Percentiles rank a stretch among this genome's conserved stretches.
phyloP scores from a whole-genome alignment of 2,113 vertebrate genomes.

The Thomomys bottae region DNA sequence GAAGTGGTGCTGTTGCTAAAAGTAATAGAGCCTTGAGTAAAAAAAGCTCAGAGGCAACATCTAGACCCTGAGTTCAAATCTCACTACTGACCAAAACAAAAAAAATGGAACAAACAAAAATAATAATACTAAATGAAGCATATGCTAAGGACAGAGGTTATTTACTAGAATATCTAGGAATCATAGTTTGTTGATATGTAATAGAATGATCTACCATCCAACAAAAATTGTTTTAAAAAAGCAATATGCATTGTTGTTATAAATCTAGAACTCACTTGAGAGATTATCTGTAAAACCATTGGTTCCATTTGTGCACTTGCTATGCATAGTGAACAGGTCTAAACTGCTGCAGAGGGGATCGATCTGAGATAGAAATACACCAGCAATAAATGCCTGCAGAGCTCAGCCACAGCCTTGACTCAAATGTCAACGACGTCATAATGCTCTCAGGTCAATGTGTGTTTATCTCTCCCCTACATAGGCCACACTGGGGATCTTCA shows the following conservation, averaged over 20 bases:
- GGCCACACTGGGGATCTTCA: conserved; percentile 36
- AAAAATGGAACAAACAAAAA: too few relatives aligned
- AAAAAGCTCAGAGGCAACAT: too few relatives aligned
- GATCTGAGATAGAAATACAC: neutral
- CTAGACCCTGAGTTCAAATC: too few relatives aligned
- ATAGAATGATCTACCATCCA: neutral
- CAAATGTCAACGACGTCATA: neutral
- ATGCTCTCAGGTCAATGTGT: neutral
- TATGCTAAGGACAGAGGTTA: neutral
- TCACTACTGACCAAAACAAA: too few relatives aligned
- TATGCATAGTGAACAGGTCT: neutral
- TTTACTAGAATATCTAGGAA: neutral
- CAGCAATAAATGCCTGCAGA: neutral
- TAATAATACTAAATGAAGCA: neutral
- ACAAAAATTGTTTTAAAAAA: neutral
- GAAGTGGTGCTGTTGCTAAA: too few relatives aligned
- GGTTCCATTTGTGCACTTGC: neutral
- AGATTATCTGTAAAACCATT: neutral
- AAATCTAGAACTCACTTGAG: neutral
- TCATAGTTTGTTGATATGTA: neutral
- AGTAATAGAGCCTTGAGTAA: too few relatives aligned
- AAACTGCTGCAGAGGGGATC: neutral
- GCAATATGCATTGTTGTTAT: neutral
- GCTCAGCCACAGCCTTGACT: neutral
- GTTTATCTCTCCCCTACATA: conserved; percentile 20